Evolutionary conservation across 2,797 vertebrate species (phyloP).

Genomic region (Microctenopoma steveboyesi): DNA sequence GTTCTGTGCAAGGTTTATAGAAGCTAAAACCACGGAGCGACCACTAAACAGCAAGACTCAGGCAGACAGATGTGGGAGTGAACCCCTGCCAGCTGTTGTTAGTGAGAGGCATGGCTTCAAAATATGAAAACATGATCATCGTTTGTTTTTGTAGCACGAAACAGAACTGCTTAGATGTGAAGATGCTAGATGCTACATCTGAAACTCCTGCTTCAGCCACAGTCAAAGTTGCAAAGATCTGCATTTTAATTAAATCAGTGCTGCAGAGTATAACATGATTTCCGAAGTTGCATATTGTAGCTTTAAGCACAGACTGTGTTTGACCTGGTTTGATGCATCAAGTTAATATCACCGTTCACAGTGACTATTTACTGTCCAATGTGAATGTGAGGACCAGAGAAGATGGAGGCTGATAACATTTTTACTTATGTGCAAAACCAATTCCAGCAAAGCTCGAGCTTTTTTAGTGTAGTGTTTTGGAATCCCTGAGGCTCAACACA

Average conservation of each 20-base stretch:
- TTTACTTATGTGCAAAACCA: conserved; percentile 29
- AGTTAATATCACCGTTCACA: background rate
- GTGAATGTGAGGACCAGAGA: conserved; percentile 5
- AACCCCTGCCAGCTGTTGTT: conserved; percentile 54
- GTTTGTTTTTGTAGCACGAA: background rate
- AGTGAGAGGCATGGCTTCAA: conserved; percentile 25
- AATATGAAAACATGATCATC: conserved; percentile 25
- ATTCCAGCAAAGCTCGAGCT: conserved; percentile 18
- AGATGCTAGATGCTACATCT: too few relatives aligned
- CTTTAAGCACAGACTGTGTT: too few relatives aligned
- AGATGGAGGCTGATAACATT: conserved; percentile 11
- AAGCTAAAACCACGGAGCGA: conserved; percentile 51
- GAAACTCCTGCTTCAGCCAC: too few relatives aligned
- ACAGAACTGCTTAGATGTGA: too few relatives aligned
- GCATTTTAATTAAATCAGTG: too few relatives aligned
- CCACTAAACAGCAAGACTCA: conserved; percentile 44
- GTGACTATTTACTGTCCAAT: conserved; percentile 8
- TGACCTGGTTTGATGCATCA: too few relatives aligned
- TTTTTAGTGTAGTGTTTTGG: conserved; percentile 29
- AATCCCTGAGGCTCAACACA: conserved; percentile 50
- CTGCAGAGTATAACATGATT: too few relatives aligned
- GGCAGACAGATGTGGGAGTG: conserved; percentile 66
- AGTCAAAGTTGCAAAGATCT: too few relatives aligned
- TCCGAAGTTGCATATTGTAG: too few relatives aligned
- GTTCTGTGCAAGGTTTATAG: conserved; percentile 53